Conservation (phyloP, 2,888 invertebrate genomes). For the Lumbricus terrestris region DNA sequence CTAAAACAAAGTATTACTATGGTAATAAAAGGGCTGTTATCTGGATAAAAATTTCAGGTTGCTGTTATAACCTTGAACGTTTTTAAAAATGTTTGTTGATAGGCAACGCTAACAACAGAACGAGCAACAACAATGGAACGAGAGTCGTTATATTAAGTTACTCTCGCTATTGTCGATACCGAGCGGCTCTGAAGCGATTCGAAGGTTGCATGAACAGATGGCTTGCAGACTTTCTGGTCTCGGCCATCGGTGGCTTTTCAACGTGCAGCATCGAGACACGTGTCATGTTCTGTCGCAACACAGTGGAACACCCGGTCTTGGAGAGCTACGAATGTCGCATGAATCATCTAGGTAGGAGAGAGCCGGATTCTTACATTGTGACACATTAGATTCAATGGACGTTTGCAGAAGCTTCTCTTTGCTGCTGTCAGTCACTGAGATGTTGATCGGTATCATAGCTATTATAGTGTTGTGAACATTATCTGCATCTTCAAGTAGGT, state of each 20-base stretch:
- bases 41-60: not conserved
- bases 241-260: slow-evolving; percentile 78
- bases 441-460: not conserved
- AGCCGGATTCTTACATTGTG: not conserved
- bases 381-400: not conserved
- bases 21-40: too few relatives aligned
- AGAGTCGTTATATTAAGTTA: slow-evolving; percentile 75
- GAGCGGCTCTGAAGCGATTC: slow-evolving; percentile 68
- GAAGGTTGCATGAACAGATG: slow-evolving; percentile 65
- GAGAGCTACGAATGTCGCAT: slow-evolving; percentile 81
- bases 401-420: not conserved
- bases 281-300: slow-evolving; percentile 81
- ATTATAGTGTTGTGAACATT: not conserved
- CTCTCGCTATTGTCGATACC: slow-evolving; percentile 80
- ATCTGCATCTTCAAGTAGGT: not conserved
- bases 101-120: not conserved
- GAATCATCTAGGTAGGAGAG: slow-evolving; percentile 72
- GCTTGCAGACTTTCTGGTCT: slow-evolving; percentile 73
- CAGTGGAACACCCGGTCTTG: slow-evolving; percentile 82
- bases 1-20: too few relatives aligned
- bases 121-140: not conserved
- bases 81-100: not conserved
- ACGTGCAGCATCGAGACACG: slow-evolving; percentile 69
- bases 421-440: not conserved
- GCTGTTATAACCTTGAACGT: not conserved